A percentile compares a stretch with the other conserved stretches of the same genome.
phyloP scores from a whole-genome alignment of 92 coral and sea anemone species.

The Porites divaricata region DNA sequence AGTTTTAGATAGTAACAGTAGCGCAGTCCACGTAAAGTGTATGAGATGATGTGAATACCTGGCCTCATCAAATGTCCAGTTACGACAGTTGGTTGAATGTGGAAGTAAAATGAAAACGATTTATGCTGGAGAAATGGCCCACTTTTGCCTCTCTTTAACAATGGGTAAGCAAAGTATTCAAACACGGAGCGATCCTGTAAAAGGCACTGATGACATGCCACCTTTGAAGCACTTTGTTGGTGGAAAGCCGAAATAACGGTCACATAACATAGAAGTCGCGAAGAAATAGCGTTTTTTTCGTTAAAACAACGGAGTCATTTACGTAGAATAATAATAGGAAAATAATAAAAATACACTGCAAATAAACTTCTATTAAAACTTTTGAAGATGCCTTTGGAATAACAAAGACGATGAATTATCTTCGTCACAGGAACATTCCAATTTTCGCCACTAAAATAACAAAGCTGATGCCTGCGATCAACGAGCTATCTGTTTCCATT shows the following conservation, averaged over 20 bases:
- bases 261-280: slow-evolving; percentile 11
- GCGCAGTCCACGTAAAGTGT: no score
- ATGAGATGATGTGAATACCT: no score
- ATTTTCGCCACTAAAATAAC: not conserved
- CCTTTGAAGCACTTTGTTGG: slow-evolving; percentile 9
- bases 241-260: slow-evolving; percentile 15
- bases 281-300: not conserved
- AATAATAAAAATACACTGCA: slow-evolving; percentile 4
- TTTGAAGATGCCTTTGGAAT: slow-evolving; percentile 2
- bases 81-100: no score
- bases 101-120: no score
- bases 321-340: not conserved
- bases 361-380: slow-evolving; percentile 1
- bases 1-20: no score
- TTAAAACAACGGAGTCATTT: slow-evolving; percentile 11
- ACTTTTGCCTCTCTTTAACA: no score
- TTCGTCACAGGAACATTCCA: slow-evolving; percentile 7
- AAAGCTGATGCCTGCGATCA: not conserved
- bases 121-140: no score
- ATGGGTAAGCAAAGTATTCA: not conserved
- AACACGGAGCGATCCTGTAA: slow-evolving; percentile 8
- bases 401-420: not conserved
- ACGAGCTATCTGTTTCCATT: no score
- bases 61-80: no score
- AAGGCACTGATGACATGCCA: not conserved